phyloP scores from a whole-genome alignment of 2,113 vertebrate species.

The Grallaria varia region DNA sequence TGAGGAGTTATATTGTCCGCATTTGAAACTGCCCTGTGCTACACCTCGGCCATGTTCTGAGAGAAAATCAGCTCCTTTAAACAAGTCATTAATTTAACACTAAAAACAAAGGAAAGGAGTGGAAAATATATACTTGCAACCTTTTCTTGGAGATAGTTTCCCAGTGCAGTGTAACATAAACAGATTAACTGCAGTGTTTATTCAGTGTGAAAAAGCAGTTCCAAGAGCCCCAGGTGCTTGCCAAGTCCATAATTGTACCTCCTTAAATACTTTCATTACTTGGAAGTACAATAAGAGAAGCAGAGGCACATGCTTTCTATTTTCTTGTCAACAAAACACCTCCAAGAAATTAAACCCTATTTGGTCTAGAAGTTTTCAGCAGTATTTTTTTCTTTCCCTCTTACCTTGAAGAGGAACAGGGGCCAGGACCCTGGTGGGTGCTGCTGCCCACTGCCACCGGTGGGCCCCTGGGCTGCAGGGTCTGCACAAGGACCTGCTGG shows the following conservation, averaged over 20 bases:
- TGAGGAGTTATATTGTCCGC: background rate
- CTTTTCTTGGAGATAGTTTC: conserved; percentile 77
- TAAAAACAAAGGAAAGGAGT: conserved; percentile 33
- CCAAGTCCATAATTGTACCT: conserved; percentile 84
- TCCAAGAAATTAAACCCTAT: conserved; percentile 79
- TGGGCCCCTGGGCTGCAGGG: background rate
- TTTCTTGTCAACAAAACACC: conserved; percentile 83
- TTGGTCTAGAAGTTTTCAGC: conserved; percentile 69
- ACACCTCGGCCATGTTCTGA: background rate
- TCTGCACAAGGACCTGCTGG: background rate
- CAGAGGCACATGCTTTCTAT: conserved; percentile 78
- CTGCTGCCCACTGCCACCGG: background rate
- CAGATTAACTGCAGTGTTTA: conserved; percentile 81
- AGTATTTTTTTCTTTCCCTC: background rate
- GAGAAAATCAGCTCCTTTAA: conserved; percentile 43
- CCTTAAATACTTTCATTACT: conserved; percentile 84
- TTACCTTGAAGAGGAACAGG: background rate
- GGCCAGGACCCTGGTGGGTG: background rate
- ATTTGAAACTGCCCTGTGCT: background rate
- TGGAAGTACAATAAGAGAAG: conserved; percentile 75
- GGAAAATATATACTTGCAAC: conserved; percentile 57
- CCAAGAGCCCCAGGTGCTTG: conserved; percentile 81
- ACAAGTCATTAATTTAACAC: conserved; percentile 57
- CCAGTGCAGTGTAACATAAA: conserved; percentile 71
- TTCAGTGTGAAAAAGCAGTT: conserved; percentile 82